phyloP scores from a whole-genome alignment of 2,888 invertebrate species.

The Ochropleura leucogaster region DNA sequence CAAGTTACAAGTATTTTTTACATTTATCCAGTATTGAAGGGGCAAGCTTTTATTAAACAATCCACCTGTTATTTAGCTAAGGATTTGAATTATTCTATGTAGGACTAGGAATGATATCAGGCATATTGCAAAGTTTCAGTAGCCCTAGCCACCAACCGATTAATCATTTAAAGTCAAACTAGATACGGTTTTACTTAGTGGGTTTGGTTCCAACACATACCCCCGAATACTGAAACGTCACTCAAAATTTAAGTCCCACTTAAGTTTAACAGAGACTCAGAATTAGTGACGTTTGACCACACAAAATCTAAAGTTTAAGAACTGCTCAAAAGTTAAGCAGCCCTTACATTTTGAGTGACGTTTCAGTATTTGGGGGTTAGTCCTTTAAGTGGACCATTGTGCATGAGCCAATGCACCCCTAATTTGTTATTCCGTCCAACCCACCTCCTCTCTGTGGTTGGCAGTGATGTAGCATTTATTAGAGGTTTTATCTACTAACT shows the following conservation, averaged over 20 bases:
- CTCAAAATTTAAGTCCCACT: too few species aligned
- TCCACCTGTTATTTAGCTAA: background rate
- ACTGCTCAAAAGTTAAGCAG: too few species aligned
- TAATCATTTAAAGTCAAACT: background rate
- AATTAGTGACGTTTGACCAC: too few species aligned
- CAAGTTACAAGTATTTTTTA: background rate
- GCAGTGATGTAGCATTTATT: background rate
- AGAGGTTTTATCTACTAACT: slow-evolving; percentile 10
- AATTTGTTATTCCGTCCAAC: background rate
- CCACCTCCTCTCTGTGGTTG: background rate
- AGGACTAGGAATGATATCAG: background rate
- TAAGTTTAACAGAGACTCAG: too few species aligned
- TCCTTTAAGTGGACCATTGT: background rate
- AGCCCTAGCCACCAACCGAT: background rate
- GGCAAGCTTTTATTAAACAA: background rate
- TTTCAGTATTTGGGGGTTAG: too few species aligned
- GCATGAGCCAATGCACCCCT: background rate
- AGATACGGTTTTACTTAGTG: background rate
- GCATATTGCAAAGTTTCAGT: background rate
- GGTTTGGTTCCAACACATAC: background rate
- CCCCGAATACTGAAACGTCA: too few species aligned
- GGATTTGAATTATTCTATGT: background rate
- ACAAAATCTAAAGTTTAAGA: too few species aligned
- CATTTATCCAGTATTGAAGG: background rate
- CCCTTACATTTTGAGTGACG: too few species aligned